Conservation (phyloP, 2,888 invertebrate species). For the Cheiracanthium punctorium region DNA sequence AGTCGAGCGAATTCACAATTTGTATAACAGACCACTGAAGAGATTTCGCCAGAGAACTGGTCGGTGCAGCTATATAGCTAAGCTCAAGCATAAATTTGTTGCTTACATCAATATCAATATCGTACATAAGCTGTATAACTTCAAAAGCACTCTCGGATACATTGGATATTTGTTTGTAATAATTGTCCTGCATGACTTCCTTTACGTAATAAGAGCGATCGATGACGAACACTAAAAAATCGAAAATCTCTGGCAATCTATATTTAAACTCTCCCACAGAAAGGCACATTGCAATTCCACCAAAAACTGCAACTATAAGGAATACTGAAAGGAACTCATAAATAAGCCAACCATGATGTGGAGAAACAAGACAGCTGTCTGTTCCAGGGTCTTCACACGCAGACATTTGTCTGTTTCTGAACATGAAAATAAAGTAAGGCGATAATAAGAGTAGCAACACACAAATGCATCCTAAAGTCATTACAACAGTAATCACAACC, state of each 20-base stretch:
- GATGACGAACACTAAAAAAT: background rate
- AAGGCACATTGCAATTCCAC: background rate
- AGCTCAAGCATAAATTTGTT: background rate
- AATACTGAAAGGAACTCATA: background rate
- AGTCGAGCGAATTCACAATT: background rate
- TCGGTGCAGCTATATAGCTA: background rate
- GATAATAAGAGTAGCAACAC: background rate
- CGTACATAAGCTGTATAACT: constrained; percentile 3
- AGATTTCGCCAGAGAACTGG: background rate
- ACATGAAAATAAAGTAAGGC: background rate
- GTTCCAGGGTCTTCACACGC: background rate
- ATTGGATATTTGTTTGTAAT: background rate
- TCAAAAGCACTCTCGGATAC: constrained; percentile 22
- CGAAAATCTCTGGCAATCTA: background rate
- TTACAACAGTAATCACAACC: constrained; percentile 1
- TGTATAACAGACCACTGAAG: constrained; percentile 6
- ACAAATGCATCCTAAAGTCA: background rate
- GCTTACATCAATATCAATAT: constrained; percentile 9
- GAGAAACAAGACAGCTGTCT: background rate
- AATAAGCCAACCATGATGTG: background rate
- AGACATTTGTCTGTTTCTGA: background rate
- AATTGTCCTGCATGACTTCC: background rate
- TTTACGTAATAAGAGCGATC: background rate
- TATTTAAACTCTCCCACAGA: background rate
- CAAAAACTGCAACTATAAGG: background rate